Evolutionary conservation across 1,140 invertebrate genomes (phyloP).

Genomic region (Octopus sinensis): DNA sequence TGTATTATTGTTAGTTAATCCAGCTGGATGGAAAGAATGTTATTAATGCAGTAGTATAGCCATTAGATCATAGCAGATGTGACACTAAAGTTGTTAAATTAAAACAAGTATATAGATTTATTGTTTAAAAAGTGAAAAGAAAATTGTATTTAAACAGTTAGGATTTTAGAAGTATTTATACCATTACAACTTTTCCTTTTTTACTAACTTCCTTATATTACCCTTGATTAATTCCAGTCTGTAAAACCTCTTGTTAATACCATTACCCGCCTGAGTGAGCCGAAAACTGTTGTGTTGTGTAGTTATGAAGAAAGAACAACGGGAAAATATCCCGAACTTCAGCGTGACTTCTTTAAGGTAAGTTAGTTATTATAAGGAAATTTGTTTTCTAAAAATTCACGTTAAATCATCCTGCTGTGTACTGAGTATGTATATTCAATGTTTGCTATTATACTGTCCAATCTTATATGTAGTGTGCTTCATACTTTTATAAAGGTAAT

Average conservation of each 20-base stretch:
- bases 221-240: conserved; percentile 38
- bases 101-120: no score
- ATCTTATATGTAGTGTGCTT: background rate
- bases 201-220: background rate
- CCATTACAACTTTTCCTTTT: no score
- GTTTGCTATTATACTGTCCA: background rate
- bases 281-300: conserved; percentile 41
- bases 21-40: no score
- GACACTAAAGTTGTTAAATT: no score
- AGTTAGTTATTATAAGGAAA: background rate
- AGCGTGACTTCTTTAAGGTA: conserved; percentile 49
- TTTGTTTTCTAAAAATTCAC: background rate
- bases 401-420: background rate
- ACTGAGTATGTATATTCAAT: background rate
- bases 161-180: no score
- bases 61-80: no score
- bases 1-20: no score
- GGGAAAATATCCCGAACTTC: conserved; percentile 47
- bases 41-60: no score
- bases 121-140: no score
- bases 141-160: no score
- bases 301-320: conserved; percentile 51
- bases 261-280: conserved; percentile 30
- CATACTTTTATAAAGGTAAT: no score
- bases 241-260: conserved; percentile 46